Conservation (phyloP, 2,797 vertebrate species). For the Melanotaenia boesemani region DNA sequence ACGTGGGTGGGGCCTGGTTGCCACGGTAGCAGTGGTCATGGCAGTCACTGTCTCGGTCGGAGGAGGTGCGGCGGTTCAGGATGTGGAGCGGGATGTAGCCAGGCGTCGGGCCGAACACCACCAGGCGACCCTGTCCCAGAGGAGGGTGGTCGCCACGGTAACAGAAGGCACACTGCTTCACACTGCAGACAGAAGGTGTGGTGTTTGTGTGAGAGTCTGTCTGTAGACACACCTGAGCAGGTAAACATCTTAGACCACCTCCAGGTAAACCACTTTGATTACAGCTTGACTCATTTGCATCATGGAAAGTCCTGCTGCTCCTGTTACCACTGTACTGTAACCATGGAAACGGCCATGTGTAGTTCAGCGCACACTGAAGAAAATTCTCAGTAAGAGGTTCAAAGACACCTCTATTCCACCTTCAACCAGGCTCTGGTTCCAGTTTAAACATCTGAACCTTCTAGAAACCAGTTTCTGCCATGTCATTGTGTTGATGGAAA, state of each 20-base stretch:
- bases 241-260: background rate
- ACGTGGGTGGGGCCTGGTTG: constrained; percentile 78
- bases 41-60: constrained; percentile 83
- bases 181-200: constrained; percentile 50
- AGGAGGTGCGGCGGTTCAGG: constrained; percentile 82
- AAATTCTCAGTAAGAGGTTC: too few relatives aligned
- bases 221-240: background rate
- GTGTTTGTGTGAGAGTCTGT: too few relatives aligned
- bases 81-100: constrained; percentile 88
- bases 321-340: background rate
- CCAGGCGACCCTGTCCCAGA: constrained; percentile 94
- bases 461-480: too few relatives aligned
- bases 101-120: constrained; percentile 91
- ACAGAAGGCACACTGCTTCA: constrained; percentile 98
- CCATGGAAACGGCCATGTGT: background rate
- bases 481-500: too few relatives aligned
- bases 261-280: too few relatives aligned
- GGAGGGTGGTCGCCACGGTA: constrained; percentile 91
- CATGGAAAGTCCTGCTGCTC: background rate
- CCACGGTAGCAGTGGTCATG: constrained; percentile 83
- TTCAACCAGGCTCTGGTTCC: background rate
- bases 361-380: too few relatives aligned
- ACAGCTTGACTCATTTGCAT: too few relatives aligned
- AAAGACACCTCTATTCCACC: too few relatives aligned
- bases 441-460: too few relatives aligned